Percentiles rank a stretch among this genome's conserved stretches.
These are phyloP conservation scores for Anadara kagoshimensis DNA, from an alignment of 1,140 invertebrate genomes.

Conservation along the genomic window DNA sequence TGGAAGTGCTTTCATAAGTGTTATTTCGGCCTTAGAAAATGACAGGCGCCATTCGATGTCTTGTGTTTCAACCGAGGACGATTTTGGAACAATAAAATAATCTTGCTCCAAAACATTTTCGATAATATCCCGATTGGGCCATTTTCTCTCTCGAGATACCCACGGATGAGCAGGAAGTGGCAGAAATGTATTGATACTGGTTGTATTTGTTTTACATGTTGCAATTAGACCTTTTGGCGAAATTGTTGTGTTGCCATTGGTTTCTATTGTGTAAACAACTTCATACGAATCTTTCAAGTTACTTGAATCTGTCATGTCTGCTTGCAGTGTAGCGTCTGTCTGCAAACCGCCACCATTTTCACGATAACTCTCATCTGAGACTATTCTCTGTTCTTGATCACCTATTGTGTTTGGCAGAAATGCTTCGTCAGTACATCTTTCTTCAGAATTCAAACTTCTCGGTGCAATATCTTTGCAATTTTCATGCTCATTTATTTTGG, in stretches of 20 bases:
- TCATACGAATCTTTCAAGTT: not conserved
- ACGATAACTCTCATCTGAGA: no score
- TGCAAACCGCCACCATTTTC: no score
- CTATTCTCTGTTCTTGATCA: no score
- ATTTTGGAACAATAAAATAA: constrained; percentile 8
- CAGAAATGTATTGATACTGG: not conserved
- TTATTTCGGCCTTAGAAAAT: not conserved
- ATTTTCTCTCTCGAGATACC: not conserved
- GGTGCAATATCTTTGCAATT: no score
- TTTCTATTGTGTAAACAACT: not conserved
- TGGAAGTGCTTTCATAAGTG: not conserved
- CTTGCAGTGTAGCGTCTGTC: no score
- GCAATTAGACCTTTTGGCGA: not conserved
- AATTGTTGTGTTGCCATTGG: not conserved
- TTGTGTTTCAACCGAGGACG: not conserved
- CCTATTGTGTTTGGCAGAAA: no score
- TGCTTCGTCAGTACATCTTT: no score
- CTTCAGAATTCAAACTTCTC: no score
- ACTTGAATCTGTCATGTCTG: no score
- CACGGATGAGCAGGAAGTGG: not conserved
- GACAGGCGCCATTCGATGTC: constrained; percentile 2
- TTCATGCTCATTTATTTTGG: no score
- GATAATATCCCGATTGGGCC: not conserved
- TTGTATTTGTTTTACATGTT: not conserved
- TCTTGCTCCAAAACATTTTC: not conserved